A percentile compares a stretch with the other conserved stretches of the same genome.
These are phyloP conservation scores for Drosophila kanekoi DNA, from an alignment of 2,888 invertebrate species.

Conservation along the genomic window DNA sequence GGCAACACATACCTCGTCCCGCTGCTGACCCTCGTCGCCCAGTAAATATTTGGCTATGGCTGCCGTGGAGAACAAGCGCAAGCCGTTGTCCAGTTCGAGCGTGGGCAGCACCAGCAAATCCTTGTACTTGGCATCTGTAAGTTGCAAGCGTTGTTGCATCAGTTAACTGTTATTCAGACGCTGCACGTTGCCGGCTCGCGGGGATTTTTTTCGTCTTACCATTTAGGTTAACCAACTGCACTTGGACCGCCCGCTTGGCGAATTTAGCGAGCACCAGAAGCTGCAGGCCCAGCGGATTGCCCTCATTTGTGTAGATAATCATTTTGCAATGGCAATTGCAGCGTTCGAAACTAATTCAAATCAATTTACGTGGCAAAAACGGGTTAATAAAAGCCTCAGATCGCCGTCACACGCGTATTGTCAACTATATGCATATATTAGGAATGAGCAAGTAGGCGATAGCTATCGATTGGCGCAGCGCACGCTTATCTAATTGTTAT, in stretches of 20 bases:
- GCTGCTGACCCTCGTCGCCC: slow-evolving; percentile 85
- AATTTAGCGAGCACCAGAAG: slow-evolving; percentile 89
- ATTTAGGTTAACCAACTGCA: slow-evolving; percentile 87
- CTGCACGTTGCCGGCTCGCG: slow-evolving; percentile 52
- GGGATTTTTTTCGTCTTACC: slow-evolving; percentile 85
- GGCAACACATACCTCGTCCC: slow-evolving; percentile 82
- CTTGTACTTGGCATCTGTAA: slow-evolving; percentile 86
- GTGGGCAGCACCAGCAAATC: slow-evolving; percentile 88
- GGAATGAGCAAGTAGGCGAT: slow-evolving; percentile 5
- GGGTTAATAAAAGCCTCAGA: slow-evolving; percentile 36
- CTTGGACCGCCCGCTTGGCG: slow-evolving; percentile 87
- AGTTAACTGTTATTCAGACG: slow-evolving; percentile 30
- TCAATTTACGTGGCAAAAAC: slow-evolving; percentile 77
- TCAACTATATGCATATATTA: slow-evolving; percentile 23
- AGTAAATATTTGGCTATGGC: slow-evolving; percentile 89
- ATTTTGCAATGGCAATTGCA: slow-evolving; percentile 83
- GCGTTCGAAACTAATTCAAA: slow-evolving; percentile 24
- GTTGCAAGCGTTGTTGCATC: slow-evolving; percentile 55
- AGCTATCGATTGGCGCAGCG: slow-evolving; percentile 5
- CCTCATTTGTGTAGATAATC: slow-evolving; percentile 91
- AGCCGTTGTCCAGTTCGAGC: slow-evolving; percentile 87
- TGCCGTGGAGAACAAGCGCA: slow-evolving; percentile 90
- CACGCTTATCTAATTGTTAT: slow-evolving; percentile 12
- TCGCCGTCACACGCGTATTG: slow-evolving; percentile 49
- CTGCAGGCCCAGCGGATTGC: slow-evolving; percentile 91